Evolutionary conservation across 53 echinoderm and acorn worm species (phyloP).

Genomic region (Echinometra lucunter): DNA sequence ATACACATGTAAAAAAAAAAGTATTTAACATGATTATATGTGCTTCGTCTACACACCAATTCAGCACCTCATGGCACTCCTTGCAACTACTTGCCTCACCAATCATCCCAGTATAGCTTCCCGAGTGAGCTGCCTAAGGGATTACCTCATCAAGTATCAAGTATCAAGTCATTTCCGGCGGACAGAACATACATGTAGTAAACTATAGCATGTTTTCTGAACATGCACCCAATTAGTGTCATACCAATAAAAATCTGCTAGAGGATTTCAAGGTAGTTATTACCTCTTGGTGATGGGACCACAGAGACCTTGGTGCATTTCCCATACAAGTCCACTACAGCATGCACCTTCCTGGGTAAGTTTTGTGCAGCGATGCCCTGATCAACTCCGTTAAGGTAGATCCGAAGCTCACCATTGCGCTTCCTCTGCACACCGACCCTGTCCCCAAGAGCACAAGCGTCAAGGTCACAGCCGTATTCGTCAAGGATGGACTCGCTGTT

Average conservation of each 20-base stretch:
- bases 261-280: background rate
- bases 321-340: conserved; percentile 95
- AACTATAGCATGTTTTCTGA: no score
- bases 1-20: no score
- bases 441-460: conserved; percentile 83
- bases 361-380: conserved; percentile 82
- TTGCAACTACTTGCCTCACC: no score
- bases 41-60: no score
- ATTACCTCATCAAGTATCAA: no score
- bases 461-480: conserved; percentile 93
- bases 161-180: no score
- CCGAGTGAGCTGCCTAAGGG: no score
- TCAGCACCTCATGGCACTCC: no score
- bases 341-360: conserved; percentile 83
- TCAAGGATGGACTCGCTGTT: conserved; percentile 91
- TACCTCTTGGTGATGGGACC: conserved; percentile 74
- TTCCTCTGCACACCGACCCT: conserved; percentile 90
- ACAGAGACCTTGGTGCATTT: conserved; percentile 93
- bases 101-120: no score
- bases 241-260: background rate
- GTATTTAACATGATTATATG: no score
- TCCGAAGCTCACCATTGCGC: conserved; percentile 81
- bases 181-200: no score
- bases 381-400: conserved; percentile 89
- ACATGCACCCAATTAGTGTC: no score